Conservation (phyloP, 2,888 invertebrate genomes). For the Endomychus coccineus region DNA sequence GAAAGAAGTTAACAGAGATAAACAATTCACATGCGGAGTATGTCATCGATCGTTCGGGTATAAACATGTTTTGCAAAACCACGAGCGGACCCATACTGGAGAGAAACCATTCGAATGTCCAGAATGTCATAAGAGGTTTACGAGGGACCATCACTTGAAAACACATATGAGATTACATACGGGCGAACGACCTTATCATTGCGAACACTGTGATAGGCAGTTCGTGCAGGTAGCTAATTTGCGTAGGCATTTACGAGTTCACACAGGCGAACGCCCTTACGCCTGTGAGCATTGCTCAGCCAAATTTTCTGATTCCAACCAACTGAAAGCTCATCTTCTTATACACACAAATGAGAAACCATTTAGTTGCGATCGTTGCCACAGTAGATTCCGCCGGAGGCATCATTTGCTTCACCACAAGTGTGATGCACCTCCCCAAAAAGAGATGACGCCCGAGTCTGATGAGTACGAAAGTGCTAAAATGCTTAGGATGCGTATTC, state of each 20-base stretch:
- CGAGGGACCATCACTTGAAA: slow-evolving; percentile 87
- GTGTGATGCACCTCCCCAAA: slow-evolving; percentile 52
- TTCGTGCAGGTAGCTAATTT: slow-evolving; percentile 92
- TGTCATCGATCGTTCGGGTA: slow-evolving; percentile 88
- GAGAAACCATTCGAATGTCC: slow-evolving; percentile 91
- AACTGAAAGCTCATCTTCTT: slow-evolving; percentile 80
- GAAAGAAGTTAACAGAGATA: slow-evolving; percentile 51
- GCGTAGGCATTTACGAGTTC: slow-evolving; percentile 79
- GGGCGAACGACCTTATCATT: slow-evolving; percentile 88
- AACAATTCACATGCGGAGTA: slow-evolving; percentile 81
- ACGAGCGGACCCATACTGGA: slow-evolving; percentile 90
- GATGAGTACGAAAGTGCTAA: slow-evolving; percentile 34
- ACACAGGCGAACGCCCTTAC: slow-evolving; percentile 87
- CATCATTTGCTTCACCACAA: slow-evolving; percentile 83
- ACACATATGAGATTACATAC: slow-evolving; percentile 90
- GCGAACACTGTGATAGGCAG: slow-evolving; percentile 84
- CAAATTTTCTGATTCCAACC: slow-evolving; percentile 86
- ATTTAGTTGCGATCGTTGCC: slow-evolving; percentile 73
- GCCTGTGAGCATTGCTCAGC: slow-evolving; percentile 79
- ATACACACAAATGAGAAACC: slow-evolving; percentile 89
- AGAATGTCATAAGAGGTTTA: slow-evolving; percentile 86
- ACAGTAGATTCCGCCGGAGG: slow-evolving; percentile 69
- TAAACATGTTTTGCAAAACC: slow-evolving; percentile 90
- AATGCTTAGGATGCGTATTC: slow-evolving; percentile 47
- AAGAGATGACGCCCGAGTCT: slow-evolving; percentile 31